Base-by-base conservation (phyloP, 1,140 invertebrate species). In the Monomorium pharaonis region DNA sequence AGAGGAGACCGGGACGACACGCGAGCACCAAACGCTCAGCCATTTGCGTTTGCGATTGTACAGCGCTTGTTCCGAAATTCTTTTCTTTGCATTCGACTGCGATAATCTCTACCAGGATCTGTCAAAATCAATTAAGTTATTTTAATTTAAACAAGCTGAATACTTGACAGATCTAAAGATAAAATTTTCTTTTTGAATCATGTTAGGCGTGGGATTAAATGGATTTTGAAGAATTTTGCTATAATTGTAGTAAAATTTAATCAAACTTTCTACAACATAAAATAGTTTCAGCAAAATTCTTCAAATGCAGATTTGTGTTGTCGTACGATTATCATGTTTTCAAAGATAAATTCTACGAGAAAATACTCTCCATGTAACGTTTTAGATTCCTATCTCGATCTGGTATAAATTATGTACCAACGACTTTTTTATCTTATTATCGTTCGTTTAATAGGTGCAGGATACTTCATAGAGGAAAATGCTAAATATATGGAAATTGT, bases 41-140 rank as follows among this genome's bases (percentile, higher is more conserved):
- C 33, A 58, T 75, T 75, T 75, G 33, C 72, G 49, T 24, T 12
- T 21, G 27, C n/a, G n/a, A 62, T 76, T 33, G 30, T 14, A 54
- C 7, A 54, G 21, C 56, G 30, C 7, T 30, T 14, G 37, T 30
- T 63, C 6, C 14, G 16, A 42, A 49, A 54, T 21, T 74, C 16
- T n/a, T n/a, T 33, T 69, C 18, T 54, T 60, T 30, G 12, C 3
- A 10, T 24, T 12, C 33, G 6, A n/a, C 47, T 3, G n/a, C 12
- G 7, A 37, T 37, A 37, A 7, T 37, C 7, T 7, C 7, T 7
- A 37, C 37, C 37, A n/a, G 5, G n/a, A 77, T 4, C n/a, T 1
- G 3, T 4, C 21, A 18, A 58, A 21, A 24, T 16, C 2, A 7
- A 69, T 1, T 16, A 10, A 47, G 16, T 27, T 18, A 33, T 27